These are phyloP conservation scores for Mastomys coucha DNA, from an alignment of 2,113 vertebrate genomes.

Conservation along the genomic window DNA sequence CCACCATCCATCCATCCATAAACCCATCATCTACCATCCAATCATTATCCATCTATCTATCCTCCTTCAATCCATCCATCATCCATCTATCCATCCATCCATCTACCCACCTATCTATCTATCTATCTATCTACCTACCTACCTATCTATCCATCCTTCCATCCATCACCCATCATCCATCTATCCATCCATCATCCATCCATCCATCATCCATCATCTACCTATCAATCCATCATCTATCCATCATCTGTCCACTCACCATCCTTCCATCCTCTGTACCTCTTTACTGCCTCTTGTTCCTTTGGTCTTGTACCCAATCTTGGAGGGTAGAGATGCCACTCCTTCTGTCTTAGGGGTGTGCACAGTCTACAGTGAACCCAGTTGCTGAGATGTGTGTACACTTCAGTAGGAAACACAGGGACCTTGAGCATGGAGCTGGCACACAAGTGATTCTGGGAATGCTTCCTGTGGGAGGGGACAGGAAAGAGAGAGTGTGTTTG, in stretches of 20 bases:
- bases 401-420: background rate
- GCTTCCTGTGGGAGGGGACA: constrained; percentile 16
- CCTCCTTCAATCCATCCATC: background rate
- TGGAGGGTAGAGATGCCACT: background rate
- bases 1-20: background rate
- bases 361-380: background rate
- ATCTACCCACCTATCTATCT: background rate
- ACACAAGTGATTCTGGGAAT: background rate
- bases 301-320: background rate
- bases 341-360: background rate
- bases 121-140: background rate
- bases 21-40: background rate
- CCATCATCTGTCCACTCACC: background rate
- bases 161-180: background rate
- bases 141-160: background rate
- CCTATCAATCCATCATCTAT: too few relatives aligned
- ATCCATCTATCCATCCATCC: background rate
- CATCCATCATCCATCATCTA: too few relatives aligned
- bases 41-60: background rate
- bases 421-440: background rate
- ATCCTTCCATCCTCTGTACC: background rate
- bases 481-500: background rate
- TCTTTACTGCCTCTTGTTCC: background rate
- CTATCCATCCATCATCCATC: background rate
- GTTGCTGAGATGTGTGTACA: background rate